Evolutionary conservation across 2,797 vertebrate genomes (phyloP), one percentile per base, ranked within the genome.

Genomic region (Sebastes melanostomus): DNA sequence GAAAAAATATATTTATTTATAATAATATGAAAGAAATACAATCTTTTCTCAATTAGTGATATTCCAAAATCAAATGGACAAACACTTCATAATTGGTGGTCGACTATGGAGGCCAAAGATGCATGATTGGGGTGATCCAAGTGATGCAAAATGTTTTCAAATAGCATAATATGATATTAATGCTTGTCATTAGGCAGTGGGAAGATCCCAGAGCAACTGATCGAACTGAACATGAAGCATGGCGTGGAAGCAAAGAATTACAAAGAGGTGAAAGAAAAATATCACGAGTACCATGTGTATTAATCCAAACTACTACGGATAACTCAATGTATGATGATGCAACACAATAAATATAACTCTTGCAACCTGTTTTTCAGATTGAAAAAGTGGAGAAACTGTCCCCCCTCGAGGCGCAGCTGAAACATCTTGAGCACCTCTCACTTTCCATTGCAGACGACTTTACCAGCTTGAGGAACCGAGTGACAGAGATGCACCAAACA

Each of bases 211-310:
- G 95, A 97, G 90, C 96, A 96, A 86, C 93, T 96, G 78, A 95
- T 97, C 89, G 94, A 92, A 89, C 95, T 97, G 88, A 96, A 96
- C 92, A 96, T 97, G 94, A 97, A 97, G 88, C 96, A 97, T 24
- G 96, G 96, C 46, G 94, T 96, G 74, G 95, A 97, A 92, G 96
- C 96, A 59, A 95, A 96, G 93, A 96, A 96, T 90, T 96, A 96
- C 0, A 94, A 96, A 90, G 96, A 97, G 95, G 96, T 96, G 92
- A 77, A 93, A 14, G 6, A 36, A 18, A 55, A 29, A 62, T 50
- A 25, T 67, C 24, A 54, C 0, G 6, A 54, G 52, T 22, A 14
- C 27, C 16, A 14, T 22, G 46, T 32, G 5, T 55, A 34, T 63
- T 14, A 10, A 75, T 80, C 6, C 34, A 50, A 58, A 8, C 71